Evolutionary conservation across 2,797 vertebrate genomes (phyloP).

Genomic region (Spinus olivaceus): DNA sequence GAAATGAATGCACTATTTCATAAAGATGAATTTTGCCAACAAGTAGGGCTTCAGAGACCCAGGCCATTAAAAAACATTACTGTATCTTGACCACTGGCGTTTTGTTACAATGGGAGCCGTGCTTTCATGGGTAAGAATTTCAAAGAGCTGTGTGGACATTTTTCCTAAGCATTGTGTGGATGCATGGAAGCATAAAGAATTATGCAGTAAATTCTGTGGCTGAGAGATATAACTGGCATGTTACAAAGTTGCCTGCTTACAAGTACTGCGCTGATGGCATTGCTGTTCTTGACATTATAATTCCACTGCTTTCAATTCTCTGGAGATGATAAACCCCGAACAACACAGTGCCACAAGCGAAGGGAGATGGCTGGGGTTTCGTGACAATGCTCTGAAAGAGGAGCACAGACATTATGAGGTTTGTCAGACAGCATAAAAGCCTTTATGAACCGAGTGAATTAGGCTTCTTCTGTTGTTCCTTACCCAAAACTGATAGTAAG

Average conservation of each 20-base stretch:
- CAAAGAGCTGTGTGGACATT: neutral
- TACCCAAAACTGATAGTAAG: neutral
- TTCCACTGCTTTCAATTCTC: neutral
- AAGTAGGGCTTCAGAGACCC: slow-evolving; percentile 13
- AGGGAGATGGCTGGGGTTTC: neutral
- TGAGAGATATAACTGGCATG: neutral
- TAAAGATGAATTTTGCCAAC: slow-evolving; percentile 45
- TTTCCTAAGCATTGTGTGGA: slow-evolving; percentile 25
- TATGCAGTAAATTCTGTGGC: slow-evolving; percentile 12
- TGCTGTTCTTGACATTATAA: neutral
- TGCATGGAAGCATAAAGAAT: neutral
- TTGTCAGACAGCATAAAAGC: slow-evolving; percentile 26
- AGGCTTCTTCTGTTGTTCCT: neutral
- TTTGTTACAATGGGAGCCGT: slow-evolving; percentile 11
- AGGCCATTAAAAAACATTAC: slow-evolving; percentile 46
- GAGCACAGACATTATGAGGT: neutral
- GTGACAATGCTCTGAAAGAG: neutral
- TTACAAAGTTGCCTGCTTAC: neutral
- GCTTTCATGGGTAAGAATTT: neutral
- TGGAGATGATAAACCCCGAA: neutral
- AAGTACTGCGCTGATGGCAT: neutral
- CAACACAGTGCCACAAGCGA: neutral
- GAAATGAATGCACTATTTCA: slow-evolving; percentile 43
- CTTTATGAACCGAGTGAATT: neutral
- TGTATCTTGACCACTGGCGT: slow-evolving; percentile 30